Base-by-base conservation (phyloP, 2,888 invertebrate species). In the Cordilura impudica region DNA sequence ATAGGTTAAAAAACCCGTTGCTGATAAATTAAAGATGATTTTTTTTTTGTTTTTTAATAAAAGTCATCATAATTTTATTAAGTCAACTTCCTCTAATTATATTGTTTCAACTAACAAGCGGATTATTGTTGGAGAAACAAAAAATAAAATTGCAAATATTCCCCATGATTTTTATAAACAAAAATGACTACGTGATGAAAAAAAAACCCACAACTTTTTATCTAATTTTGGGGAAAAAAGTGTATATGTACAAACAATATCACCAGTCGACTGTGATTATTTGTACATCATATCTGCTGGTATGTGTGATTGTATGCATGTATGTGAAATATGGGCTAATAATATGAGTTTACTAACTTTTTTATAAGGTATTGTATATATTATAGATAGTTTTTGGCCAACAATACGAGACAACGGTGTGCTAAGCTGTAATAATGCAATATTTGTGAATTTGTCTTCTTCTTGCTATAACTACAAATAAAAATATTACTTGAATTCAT, bases 11-110 rank as follows among this genome's bases (percentile, higher is more conserved):
- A 56, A 43, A 58, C 7, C 26, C 6, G 23, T 16, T 47, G 14
- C 58, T 39, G 39, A 60, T 65, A 61, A 58, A 66, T 76, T 53
- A 39, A 35, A 31, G 60, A 29, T 12, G 5, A 14, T 16, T 31
- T 47, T 19, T 19, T 4, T 47, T 10, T 47, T 16, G 26, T 47
- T 19, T 19, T 4, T 47, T 10, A 19, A 47, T 47, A 19, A 19
- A 10, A 51, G 16, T 10, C 19, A 23, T 10, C 31, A 7, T 53
- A 6, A 60, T 19, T 51, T 53, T n/a, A 39, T 39, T n/a, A 39
- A 39, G n/a, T 39, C 35, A n/a, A n/a, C 35, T 39, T 39, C 35
- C 35, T 39, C 4, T 39, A 35, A n/a, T 39, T 35, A 12, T 35
- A 35, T 35, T 39, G 35, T 39, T 39, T 39, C 4, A n/a, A n/a